Conservation (phyloP, 30 jellyfish, hydroid and myxozoan genomes). For the Cassiopea xamachana region DNA sequence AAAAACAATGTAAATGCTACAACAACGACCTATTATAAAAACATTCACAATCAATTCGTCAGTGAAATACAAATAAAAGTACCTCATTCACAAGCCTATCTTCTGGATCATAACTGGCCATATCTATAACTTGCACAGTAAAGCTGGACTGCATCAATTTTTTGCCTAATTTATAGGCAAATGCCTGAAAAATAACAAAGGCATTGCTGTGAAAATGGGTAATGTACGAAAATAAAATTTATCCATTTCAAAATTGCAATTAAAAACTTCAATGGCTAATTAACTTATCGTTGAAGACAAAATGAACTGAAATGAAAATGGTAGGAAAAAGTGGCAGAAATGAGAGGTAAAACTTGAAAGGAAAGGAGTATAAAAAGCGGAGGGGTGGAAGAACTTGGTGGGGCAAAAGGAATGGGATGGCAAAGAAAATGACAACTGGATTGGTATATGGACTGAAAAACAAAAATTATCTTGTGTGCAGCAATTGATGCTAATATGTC, state of each 20-base stretch:
- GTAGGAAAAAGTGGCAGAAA: too few relatives aligned
- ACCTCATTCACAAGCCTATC: conserved; percentile 89
- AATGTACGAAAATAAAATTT: not conserved
- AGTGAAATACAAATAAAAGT: not conserved
- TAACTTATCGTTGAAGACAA: not conserved
- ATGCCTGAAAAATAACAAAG: conserved; percentile 50
- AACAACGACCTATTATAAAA: not conserved
- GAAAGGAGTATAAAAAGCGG: too few relatives aligned
- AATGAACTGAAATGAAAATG: not conserved
- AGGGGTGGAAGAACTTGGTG: too few relatives aligned
- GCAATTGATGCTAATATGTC: too few relatives aligned
- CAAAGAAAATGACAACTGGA: too few relatives aligned
- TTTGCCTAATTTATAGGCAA: conserved; percentile 51
- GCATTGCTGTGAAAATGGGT: not conserved
- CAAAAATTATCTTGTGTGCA: too few relatives aligned
- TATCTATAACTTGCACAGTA: conserved; percentile 17
- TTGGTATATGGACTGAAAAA: too few relatives aligned
- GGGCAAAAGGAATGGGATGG: too few relatives aligned
- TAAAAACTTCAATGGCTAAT: not conserved
- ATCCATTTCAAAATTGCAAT: too few relatives aligned
- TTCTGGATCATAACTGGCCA: conserved; percentile 95
- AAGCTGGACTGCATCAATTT: conserved; percentile 20
- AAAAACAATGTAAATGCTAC: too few relatives aligned
- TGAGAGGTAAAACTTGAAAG: too few relatives aligned
- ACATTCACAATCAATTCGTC: not conserved